A percentile compares a stretch with the other conserved stretches of the same genome.
phyloP scores from a whole-genome alignment of 2,113 vertebrate genomes.

The Hipposideros armiger region DNA sequence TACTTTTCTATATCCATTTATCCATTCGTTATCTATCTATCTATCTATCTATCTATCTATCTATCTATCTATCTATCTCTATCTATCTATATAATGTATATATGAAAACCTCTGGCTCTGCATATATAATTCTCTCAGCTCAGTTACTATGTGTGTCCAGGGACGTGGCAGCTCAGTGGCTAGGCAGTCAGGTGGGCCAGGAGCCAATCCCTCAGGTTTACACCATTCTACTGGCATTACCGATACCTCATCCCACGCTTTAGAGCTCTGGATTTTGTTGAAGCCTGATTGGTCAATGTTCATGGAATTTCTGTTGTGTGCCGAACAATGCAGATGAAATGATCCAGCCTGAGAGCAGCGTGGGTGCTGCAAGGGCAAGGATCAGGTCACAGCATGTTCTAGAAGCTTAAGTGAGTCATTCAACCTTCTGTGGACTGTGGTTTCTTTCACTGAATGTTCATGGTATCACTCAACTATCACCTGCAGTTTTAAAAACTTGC shows the following conservation, averaged over 20 bases:
- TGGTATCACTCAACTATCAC: neutral
- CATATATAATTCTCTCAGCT: neutral
- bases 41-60: neutral
- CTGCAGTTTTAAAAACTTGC: neutral
- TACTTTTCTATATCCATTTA: neutral
- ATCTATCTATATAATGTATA: no score
- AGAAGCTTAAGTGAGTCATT: neutral
- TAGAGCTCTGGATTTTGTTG: neutral
- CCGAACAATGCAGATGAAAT: neutral
- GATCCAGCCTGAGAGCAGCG: neutral
- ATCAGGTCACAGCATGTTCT: neutral
- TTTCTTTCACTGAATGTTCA: neutral
- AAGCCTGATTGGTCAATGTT: neutral
- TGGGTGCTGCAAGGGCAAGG: neutral
- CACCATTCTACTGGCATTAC: neutral
- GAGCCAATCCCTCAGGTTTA: neutral
- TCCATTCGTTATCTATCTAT: no score
- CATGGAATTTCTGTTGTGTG: neutral
- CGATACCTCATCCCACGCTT: neutral
- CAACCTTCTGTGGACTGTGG: neutral
- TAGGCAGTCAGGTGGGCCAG: neutral
- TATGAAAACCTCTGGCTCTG: neutral
- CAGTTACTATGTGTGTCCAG: neutral
- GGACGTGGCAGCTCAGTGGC: neutral
- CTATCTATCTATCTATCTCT: no score